phyloP scores from a whole-genome alignment of 1,140 invertebrate species.

The Drosophila pallidifrons region DNA sequence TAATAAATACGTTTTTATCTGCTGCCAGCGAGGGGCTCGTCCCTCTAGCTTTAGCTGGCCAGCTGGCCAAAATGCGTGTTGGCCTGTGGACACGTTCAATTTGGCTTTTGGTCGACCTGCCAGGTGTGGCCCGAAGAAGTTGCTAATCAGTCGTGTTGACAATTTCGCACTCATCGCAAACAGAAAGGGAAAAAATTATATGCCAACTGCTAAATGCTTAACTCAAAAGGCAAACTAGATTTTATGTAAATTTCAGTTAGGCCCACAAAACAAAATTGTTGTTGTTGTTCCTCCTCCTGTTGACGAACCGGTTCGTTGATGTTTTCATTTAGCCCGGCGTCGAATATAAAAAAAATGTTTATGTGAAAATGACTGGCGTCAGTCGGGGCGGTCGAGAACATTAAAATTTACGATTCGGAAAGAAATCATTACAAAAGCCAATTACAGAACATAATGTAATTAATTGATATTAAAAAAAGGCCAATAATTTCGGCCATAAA shows the following conservation, averaged over 20 bases:
- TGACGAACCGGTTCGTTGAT: constrained; percentile 52
- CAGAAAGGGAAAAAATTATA: constrained; percentile 44
- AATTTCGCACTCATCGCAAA: constrained; percentile 40
- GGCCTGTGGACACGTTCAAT: not conserved
- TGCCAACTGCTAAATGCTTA: constrained; percentile 57
- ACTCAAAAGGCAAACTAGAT: constrained; percentile 62
- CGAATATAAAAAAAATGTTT: constrained; percentile 23
- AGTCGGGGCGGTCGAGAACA: constrained; percentile 13
- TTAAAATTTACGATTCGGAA: constrained; percentile 20
- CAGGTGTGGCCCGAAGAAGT: not conserved
- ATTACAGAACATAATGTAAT: constrained; percentile 52
- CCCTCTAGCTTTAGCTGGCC: not conserved
- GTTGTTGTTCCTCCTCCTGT: constrained; percentile 14
- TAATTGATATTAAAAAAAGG: constrained; percentile 56
- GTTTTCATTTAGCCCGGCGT: constrained; percentile 59
- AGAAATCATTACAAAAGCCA: constrained; percentile 35
- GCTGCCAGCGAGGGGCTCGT: constrained; percentile 18
- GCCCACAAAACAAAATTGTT: constrained; percentile 22
- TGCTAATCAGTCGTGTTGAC: constrained; percentile 52
- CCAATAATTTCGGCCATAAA: constrained; percentile 36
- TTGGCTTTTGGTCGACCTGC: not conserved
- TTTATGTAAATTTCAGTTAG: constrained; percentile 53
- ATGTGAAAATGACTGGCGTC: constrained; percentile 24
- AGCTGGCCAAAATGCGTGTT: not conserved
- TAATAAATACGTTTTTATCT: constrained; percentile 2